A percentile compares a stretch with the other conserved stretches of the same genome.
Conservation (phyloP, 2,888 invertebrate species). For the Tortricodes alternella region DNA sequence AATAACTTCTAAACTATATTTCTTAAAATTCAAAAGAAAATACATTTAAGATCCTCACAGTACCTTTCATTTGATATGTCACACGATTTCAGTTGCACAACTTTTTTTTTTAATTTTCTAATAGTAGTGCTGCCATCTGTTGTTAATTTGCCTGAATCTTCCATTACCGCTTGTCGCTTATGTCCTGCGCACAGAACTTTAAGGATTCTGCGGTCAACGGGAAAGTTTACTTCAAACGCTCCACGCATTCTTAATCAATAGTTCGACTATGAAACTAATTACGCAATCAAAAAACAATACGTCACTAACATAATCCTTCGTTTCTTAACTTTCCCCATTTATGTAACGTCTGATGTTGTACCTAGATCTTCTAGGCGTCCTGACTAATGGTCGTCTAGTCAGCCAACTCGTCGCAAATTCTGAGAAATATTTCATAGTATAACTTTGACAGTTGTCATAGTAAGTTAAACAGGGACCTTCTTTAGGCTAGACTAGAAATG, state of each 20-base stretch:
- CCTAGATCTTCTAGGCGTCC: not conserved
- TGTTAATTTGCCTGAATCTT: not conserved
- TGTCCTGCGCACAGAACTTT: constrained; percentile 39
- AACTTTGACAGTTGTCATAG: not conserved
- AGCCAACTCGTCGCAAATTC: not conserved
- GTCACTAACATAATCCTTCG: constrained; percentile 17
- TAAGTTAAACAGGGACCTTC: not conserved
- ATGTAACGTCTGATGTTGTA: constrained; percentile 13
- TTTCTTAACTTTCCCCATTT: constrained; percentile 19
- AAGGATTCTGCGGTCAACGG: constrained; percentile 68
- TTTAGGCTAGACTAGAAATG: not conserved
- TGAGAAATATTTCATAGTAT: not conserved
- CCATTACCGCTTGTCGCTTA: constrained; percentile 19
- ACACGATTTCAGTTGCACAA: too few relatives aligned
- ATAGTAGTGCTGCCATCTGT: too few relatives aligned
- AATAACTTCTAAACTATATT: too few relatives aligned
- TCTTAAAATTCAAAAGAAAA: too few relatives aligned
- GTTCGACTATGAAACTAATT: constrained; percentile 34
- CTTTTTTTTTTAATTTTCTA: too few relatives aligned
- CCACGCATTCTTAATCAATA: constrained; percentile 53
- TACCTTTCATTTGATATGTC: too few relatives aligned
- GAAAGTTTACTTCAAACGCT: constrained; percentile 58
- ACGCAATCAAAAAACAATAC: constrained; percentile 27
- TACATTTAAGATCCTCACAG: too few relatives aligned
- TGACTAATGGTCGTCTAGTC: not conserved